phyloP scores from a whole-genome alignment of 2,888 invertebrate species.

The Baccha elongata region DNA sequence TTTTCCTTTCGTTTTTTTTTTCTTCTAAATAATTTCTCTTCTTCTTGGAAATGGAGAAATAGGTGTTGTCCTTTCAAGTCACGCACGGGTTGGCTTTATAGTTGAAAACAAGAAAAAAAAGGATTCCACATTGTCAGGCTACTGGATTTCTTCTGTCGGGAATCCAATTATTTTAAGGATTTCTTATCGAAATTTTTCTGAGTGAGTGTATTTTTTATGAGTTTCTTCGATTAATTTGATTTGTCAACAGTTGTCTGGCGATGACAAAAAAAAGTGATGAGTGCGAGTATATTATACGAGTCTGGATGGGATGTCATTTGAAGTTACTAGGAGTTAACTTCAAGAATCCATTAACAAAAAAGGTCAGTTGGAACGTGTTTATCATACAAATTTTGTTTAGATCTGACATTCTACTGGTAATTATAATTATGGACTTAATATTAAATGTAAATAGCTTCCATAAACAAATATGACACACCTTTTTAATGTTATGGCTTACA shows the following conservation, averaged over 20 bases:
- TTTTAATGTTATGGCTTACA: conserved; percentile 21
- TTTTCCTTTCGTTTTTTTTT: conserved; percentile 8
- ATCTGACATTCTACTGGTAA: background rate
- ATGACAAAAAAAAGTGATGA: conserved; percentile 5
- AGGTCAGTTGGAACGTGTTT: background rate
- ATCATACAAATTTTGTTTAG: background rate
- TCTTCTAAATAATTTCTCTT: too few relatives aligned
- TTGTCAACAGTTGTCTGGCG: conserved; percentile 65
- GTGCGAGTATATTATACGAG: background rate
- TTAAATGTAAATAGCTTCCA: conserved; percentile 17
- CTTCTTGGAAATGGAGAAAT: background rate
- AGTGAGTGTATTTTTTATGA: conserved; percentile 44
- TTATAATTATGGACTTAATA: conserved; percentile 18
- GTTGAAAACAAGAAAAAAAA: conserved; percentile 22
- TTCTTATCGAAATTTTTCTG: conserved; percentile 55
- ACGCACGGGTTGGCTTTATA: conserved; percentile 52
- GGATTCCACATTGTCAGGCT: conserved; percentile 46
- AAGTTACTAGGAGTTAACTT: background rate
- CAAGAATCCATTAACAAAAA: background rate
- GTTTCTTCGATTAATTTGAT: conserved; percentile 70
- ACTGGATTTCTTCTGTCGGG: conserved; percentile 51
- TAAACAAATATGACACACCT: conserved; percentile 33
- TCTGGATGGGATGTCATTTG: background rate
- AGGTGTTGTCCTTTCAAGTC: conserved; percentile 71
- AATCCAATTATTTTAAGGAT: conserved; percentile 72